Evolutionary conservation across 2,888 invertebrate species (phyloP).

Genomic region (Lithophane socia): DNA sequence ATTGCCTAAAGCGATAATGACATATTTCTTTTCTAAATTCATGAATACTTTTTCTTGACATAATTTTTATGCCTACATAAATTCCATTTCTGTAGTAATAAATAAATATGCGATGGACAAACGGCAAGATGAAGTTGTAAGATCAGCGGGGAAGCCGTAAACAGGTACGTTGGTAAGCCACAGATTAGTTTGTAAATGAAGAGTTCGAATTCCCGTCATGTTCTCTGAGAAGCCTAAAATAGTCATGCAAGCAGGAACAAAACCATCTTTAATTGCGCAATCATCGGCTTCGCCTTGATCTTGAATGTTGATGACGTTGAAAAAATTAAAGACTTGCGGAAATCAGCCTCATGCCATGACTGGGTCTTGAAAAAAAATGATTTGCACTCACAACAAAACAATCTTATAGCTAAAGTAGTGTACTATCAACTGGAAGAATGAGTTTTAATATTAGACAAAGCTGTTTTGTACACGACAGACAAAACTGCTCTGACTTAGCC

Average conservation of each 20-base stretch:
- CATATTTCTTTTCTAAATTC: slow-evolving; percentile 43
- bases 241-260: not conserved
- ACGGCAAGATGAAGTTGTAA: slow-evolving; percentile 69
- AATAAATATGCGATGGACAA: slow-evolving; percentile 62
- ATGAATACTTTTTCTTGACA: slow-evolving; percentile 52
- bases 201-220: not conserved
- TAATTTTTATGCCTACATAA: slow-evolving; percentile 67
- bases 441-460: no score
- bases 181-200: slow-evolving; percentile 26
- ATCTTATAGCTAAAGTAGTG: not conserved
- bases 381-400: not conserved
- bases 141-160: slow-evolving; percentile 69
- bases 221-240: not conserved
- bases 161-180: slow-evolving; percentile 46
- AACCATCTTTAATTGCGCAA: not conserved
- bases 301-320: not conserved
- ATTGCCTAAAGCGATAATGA: slow-evolving; percentile 33
- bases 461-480: not conserved
- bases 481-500: not conserved
- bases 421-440: not conserved
- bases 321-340: not conserved
- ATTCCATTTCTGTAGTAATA: slow-evolving; percentile 64
- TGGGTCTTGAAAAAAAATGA: not conserved
- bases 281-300: not conserved
- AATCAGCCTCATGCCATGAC: not conserved